Evolutionary conservation across 2,113 vertebrate species (phyloP).

Genomic region (Gobiocypris rarus): DNA sequence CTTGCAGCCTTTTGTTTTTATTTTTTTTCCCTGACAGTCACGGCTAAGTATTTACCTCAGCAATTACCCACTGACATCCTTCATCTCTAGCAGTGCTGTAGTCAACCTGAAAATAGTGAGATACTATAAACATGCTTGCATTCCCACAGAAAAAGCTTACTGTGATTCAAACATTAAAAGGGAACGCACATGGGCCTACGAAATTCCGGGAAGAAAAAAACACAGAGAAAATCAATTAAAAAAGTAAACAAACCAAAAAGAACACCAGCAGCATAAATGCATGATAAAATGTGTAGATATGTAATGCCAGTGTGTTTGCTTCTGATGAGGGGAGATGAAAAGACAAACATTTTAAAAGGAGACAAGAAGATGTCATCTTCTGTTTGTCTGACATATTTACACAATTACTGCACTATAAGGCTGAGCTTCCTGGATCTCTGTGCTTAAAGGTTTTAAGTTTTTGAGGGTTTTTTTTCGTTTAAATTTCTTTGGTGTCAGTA

Average conservation of each 20-base stretch:
- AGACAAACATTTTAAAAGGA: conserved; percentile 68
- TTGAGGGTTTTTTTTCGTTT: conserved; percentile 44
- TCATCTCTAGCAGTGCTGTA: conserved; percentile 65
- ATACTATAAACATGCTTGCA: conserved; percentile 63
- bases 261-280: conserved; percentile 63
- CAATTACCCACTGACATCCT: conserved; percentile 73
- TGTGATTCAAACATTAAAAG: conserved; percentile 49
- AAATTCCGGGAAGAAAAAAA: neutral
- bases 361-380: conserved; percentile 56
- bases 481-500: conserved; percentile 61
- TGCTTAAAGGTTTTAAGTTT: conserved; percentile 60
- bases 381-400: conserved; percentile 77
- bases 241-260: conserved; percentile 73
- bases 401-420: conserved; percentile 70
- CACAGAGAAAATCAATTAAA: conserved; percentile 62
- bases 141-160: conserved; percentile 60
- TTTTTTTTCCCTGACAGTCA: conserved; percentile 63
- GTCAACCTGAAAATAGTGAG: conserved; percentile 61
- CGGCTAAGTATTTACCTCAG: conserved; percentile 73
- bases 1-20: conserved; percentile 57
- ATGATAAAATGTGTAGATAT: conserved; percentile 63
- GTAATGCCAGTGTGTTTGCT: conserved; percentile 62
- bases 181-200: conserved; percentile 64
- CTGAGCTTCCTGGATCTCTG: conserved; percentile 56
- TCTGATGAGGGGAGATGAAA: conserved; percentile 68